Evolutionary conservation across 2,888 invertebrate genomes (phyloP), one percentile per base, ranked within the genome.

Genomic region (Calliphora vomitoria): DNA sequence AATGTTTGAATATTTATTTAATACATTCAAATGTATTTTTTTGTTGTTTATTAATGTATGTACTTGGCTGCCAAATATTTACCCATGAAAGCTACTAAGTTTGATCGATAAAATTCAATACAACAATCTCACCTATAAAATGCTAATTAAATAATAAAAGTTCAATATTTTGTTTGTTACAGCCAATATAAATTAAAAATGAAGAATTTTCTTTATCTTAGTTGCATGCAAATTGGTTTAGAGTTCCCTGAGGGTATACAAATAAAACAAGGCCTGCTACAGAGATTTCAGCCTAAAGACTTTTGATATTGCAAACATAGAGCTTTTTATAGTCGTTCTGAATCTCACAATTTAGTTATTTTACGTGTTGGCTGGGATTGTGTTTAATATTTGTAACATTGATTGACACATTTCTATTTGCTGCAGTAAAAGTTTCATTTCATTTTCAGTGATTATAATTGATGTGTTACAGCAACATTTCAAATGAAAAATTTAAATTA

Each of bases 371-470:
- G 5, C 15, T 20, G 11, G 10, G n/a, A 6, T 18, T 50, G 31
- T 44, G 44, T 18, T 35, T n/a, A 47, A 62, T 53, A n/a, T 80
- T 64, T 8, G 20, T n/a, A 81, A 71, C 71, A 85, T 64, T 86
- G 86, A 86, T 82, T 79, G 82, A 82, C 86, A 79, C 47, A 62
- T 38, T 58, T 68, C 38, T 35, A 0, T 53, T 20, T 62, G 35
- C 18, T 44, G 18, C 41, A 82, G 72, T 82, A 82, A 79, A 86
- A 74, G 78, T 79, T 79, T 79, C 31, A 58, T 66, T 66, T 38
- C 20, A 44, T 58, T 82, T 75, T 55, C 8, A 41, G 20, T 68
- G 4, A 8, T 31, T 68, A 41, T 60, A 53, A 64, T 82, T 74
- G 55, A 82, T 66, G 64, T 58, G 25, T 35, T 35, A 6, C 35